These are phyloP conservation scores for Stichodactyla mertensii DNA, from an alignment of 64 coral and sea anemone species.

Conservation along the genomic window DNA sequence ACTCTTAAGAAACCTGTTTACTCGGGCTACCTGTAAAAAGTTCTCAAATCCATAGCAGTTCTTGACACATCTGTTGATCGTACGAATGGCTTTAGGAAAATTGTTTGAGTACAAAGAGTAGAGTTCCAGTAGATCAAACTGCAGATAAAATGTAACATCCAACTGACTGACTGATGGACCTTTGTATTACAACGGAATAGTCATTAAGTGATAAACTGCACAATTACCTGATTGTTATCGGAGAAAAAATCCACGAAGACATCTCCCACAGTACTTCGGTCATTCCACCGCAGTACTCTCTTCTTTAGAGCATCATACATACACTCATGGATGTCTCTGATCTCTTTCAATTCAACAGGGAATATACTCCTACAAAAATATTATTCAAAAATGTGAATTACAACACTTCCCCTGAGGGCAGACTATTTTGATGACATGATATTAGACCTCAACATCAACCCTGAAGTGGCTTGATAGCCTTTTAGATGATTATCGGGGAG, in stretches of 20 bases:
- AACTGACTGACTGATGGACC: background rate
- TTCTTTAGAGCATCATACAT: slow-evolving; percentile 31
- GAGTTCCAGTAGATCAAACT: slow-evolving; percentile 34
- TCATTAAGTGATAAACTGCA: no score
- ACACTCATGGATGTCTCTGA: slow-evolving; percentile 33
- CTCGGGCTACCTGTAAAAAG: slow-evolving; percentile 34
- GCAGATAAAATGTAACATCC: background rate
- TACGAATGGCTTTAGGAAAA: slow-evolving; percentile 57
- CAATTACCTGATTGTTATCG: slow-evolving; percentile 37
- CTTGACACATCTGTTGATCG: slow-evolving; percentile 24
- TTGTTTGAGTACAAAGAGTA: slow-evolving; percentile 53
- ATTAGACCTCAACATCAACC: background rate
- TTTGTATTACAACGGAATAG: background rate
- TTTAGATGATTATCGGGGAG: background rate
- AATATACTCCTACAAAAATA: slow-evolving; percentile 40
- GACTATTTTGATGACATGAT: background rate
- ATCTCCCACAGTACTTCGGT: slow-evolving; percentile 49
- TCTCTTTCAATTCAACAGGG: slow-evolving; percentile 33
- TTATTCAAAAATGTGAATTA: background rate
- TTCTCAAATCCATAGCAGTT: slow-evolving; percentile 24
- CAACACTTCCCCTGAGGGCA: background rate
- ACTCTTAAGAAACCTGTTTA: background rate
- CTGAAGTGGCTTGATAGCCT: background rate
- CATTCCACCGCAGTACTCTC: slow-evolving; percentile 40
- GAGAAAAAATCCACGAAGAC: slow-evolving; percentile 50